A percentile compares a stretch with the other conserved stretches of the same genome.
phyloP scores from a whole-genome alignment of 2,888 invertebrate genomes.

The Tholera decimalis region DNA sequence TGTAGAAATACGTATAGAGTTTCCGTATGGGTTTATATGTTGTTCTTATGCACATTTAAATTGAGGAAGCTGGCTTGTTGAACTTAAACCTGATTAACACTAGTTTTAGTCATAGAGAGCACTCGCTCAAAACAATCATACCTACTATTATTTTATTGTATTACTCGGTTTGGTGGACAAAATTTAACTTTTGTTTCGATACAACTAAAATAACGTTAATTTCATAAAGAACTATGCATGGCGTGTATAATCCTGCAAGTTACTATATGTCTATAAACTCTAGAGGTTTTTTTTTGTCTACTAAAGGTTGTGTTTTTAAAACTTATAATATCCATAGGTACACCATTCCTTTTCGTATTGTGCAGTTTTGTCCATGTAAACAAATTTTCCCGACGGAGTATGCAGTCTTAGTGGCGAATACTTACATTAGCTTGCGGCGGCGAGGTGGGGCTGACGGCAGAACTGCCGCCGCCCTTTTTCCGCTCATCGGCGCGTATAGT shows the following conservation, averaged over 20 bases:
- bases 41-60: not conserved
- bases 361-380: conserved; percentile 21
- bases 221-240: no score
- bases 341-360: no score
- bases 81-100: not conserved
- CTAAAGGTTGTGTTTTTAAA: no score
- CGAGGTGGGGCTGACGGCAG: conserved; percentile 82
- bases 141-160: not conserved
- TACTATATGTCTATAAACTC: no score
- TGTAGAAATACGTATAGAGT: not conserved
- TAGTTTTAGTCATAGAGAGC: no score
- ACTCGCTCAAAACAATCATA: no score
- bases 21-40: not conserved
- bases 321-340: no score
- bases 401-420: conserved; percentile 47
- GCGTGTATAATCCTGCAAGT: no score
- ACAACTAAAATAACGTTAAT: no score
- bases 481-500: conserved; percentile 78
- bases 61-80: not conserved
- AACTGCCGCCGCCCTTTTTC: conserved; percentile 74
- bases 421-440: conserved; percentile 87
- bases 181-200: no score
- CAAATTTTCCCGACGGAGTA: conserved; percentile 23
- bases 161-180: no score
- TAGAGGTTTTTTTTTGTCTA: not conserved